Evolutionary conservation across 2,113 vertebrate genomes (phyloP).

Genomic region (Hippocampus comes): DNA sequence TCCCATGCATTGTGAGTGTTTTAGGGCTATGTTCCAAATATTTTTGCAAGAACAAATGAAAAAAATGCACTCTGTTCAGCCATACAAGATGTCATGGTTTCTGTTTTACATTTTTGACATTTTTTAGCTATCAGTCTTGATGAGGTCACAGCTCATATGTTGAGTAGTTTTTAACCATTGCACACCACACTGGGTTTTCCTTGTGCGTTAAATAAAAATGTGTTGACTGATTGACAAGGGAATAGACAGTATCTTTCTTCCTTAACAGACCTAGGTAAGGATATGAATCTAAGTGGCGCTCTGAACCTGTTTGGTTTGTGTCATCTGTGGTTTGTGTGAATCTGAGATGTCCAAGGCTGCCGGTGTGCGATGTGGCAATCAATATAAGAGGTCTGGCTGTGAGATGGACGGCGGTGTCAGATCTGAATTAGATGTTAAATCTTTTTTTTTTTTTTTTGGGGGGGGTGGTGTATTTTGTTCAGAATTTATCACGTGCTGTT

Average conservation of each 20-base stretch:
- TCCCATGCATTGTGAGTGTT: neutral
- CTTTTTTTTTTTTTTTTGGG: constrained; percentile 69
- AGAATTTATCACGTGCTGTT: constrained; percentile 78
- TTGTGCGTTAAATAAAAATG: no score
- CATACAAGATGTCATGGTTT: neutral
- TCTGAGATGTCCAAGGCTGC: constrained; percentile 69
- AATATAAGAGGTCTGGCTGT: constrained; percentile 56
- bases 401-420: constrained; percentile 74
- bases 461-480: constrained; percentile 78
- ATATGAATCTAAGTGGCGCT: constrained; percentile 6
- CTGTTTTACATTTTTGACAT: neutral
- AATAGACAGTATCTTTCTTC: neutral
- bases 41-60: neutral
- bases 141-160: neutral
- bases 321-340: constrained; percentile 12
- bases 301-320: constrained; percentile 19
- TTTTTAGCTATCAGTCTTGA: neutral
- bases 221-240: no score
- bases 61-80: neutral
- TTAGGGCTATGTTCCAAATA: neutral
- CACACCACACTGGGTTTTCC: no score
- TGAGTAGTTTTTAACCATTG: neutral
- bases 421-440: constrained; percentile 81
- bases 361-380: constrained; percentile 58
- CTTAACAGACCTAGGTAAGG: neutral